Percentiles rank a stretch among this genome's conserved stretches.
These are phyloP conservation scores for Melierax canorus DNA, from an alignment of 2,113 vertebrate genomes.

Conservation along the genomic window DNA sequence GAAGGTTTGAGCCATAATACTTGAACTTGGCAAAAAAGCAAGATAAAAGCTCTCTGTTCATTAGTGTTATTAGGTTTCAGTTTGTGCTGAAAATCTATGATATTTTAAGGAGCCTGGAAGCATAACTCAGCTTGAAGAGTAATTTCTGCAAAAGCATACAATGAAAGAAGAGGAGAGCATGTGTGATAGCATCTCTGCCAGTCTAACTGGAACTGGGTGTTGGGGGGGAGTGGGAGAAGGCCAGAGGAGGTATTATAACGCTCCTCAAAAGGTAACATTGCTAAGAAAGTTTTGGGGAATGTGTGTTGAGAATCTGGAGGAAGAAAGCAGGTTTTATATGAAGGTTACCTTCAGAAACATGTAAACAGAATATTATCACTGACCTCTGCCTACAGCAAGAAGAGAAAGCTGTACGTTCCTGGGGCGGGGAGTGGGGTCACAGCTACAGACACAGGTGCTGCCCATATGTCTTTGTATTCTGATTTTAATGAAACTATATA, in stretches of 20 bases:
- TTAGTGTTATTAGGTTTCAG: constrained; percentile 14
- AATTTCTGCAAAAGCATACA: background rate
- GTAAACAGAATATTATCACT: background rate
- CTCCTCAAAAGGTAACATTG: background rate
- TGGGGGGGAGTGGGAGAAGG: background rate
- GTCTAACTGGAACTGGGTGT: background rate
- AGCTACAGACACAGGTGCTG: constrained; percentile 1
- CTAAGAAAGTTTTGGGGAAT: background rate
- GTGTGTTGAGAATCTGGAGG: background rate
- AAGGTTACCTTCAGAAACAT: background rate
- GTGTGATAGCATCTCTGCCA: background rate
- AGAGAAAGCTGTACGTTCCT: background rate
- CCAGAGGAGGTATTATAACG: background rate
- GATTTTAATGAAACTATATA: background rate
- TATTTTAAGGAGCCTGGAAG: constrained; percentile 21
- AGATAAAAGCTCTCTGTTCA: constrained; percentile 36
- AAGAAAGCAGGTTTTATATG: background rate
- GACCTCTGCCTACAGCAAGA: background rate
- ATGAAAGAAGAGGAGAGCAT: background rate
- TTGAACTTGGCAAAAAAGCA: constrained; percentile 35
- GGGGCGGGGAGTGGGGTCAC: background rate
- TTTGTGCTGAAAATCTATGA: constrained; percentile 27
- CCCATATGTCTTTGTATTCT: constrained; percentile 1
- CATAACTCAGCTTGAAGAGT: background rate
- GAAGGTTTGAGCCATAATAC: constrained; percentile 10